These are phyloP conservation scores for Archegozetes longisetosus DNA, from an alignment of 1,140 invertebrate species.

Conservation along the genomic window DNA sequence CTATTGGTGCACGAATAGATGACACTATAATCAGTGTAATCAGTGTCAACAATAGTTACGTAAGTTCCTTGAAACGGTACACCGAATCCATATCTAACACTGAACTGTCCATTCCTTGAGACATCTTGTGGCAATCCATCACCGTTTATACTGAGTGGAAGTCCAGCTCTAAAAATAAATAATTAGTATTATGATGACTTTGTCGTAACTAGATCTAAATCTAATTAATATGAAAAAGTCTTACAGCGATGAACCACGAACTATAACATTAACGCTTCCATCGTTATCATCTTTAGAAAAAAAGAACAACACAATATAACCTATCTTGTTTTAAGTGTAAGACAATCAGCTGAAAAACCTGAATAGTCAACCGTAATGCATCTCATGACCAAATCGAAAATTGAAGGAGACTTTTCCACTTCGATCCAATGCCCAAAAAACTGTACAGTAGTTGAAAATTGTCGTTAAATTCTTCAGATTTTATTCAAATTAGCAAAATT, in stretches of 20 bases:
- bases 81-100: conserved; percentile 18
- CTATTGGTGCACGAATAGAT: conserved; percentile 20
- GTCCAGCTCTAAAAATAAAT: conserved; percentile 12
- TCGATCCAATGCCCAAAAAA: conserved; percentile 20
- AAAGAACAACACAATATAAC: background rate
- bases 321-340: background rate
- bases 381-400: conserved; percentile 19
- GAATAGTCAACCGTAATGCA: conserved; percentile 17
- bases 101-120: conserved; percentile 10
- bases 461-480: background rate
- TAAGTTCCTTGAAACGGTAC: conserved; percentile 17
- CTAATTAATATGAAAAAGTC: conserved; percentile 1
- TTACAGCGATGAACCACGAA: conserved; percentile 16
- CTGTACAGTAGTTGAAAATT: conserved; percentile 5
- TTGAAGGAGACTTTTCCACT: conserved; percentile 17
- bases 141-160: conserved; percentile 17
- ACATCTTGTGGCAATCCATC: conserved; percentile 19
- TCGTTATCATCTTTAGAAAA: conserved; percentile 14
- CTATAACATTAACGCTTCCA: conserved; percentile 15
- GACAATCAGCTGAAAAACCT: background rate
- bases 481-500: background rate
- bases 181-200: background rate
- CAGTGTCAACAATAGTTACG: conserved; percentile 18
- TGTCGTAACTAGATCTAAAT: background rate
- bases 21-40: conserved; percentile 18